Percentiles rank a stretch among this genome's conserved stretches.
phyloP scores from a whole-genome alignment of 1,140 invertebrate species.

The Scaptomyza pallida region DNA sequence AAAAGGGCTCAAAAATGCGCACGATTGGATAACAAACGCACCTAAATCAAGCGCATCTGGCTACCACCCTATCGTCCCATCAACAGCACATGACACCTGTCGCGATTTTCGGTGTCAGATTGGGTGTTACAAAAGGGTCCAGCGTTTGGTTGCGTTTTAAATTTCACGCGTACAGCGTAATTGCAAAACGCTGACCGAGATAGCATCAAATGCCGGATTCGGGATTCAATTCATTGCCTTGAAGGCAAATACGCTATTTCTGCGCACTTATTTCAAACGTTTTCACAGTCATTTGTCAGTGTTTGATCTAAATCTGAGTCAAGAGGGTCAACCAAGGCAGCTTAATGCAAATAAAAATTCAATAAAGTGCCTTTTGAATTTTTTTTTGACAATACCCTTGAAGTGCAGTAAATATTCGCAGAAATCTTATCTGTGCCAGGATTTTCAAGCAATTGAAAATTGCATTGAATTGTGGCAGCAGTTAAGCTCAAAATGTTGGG shows the following conservation, averaged over 20 bases:
- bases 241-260: slow-evolving; percentile 50
- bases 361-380: slow-evolving; percentile 46
- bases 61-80: slow-evolving; percentile 2
- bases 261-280: slow-evolving; percentile 18
- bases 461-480: slow-evolving; percentile 35
- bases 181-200: slow-evolving; percentile 33
- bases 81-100: slow-evolving; percentile 69
- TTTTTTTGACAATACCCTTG: slow-evolving; percentile 46
- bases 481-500: not conserved
- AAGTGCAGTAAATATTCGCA: slow-evolving; percentile 30
- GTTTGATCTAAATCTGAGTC: slow-evolving; percentile 38
- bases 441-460: slow-evolving; percentile 67
- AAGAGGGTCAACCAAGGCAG: slow-evolving; percentile 7
- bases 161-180: slow-evolving; percentile 35
- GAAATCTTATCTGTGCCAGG: slow-evolving; percentile 1
- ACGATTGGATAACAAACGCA: slow-evolving; percentile 30
- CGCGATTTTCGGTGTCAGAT: slow-evolving; percentile 48
- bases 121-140: slow-evolving; percentile 31
- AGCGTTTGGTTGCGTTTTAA: slow-evolving; percentile 31
- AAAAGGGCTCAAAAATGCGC: slow-evolving; percentile 42
- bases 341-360: slow-evolving; percentile 54
- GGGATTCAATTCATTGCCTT: slow-evolving; percentile 10
- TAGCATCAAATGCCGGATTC: slow-evolving; percentile 8
- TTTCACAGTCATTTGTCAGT: slow-evolving; percentile 49
- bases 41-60: slow-evolving; percentile 66